Base-by-base conservation (phyloP, 2,797 vertebrate species). In the Numenius phaeopus region DNA sequence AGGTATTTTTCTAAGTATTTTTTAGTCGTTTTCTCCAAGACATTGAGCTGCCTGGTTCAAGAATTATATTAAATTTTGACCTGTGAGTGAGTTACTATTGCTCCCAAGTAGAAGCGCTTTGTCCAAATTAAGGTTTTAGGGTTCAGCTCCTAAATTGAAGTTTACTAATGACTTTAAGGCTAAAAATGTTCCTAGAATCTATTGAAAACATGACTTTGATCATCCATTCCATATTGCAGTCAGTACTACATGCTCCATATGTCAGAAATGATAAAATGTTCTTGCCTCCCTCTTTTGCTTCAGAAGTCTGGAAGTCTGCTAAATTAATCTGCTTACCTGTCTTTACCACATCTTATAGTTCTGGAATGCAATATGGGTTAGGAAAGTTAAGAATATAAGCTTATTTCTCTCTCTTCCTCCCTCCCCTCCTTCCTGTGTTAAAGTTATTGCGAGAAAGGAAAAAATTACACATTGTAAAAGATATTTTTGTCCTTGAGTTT, bases 1-100 rank as follows among this genome's bases (percentile, higher is more conserved):
- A 97, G 97, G 97, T 96, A 96, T 97, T 97, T 97, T 96, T 94
- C 97, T 93, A 95, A 98, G 95, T 96, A 95, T 95, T 86, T 97
- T 97, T 97, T 67, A 87, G 87, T 90, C 77, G 8, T 96, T 98
- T 97, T 96, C 83, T 96, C 89, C 86, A 73, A 97, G 94, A 96
- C 83, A 85, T 30, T 84, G 82, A 75, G 95, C 80, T 91, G 93
- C 90, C 80, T 44, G 23, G 87, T 96, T 92, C 89, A 96, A 95
- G 80, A 94, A 89, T 79, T 89, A 85, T 96, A 94, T 97, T 96
- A 90, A 91, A 94, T 87, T 95, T 89, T 94, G 76, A 87, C 87
- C 69, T 57, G 44, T 76, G 46, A 78, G 76, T 58, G 44, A 79
- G 91, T 40, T 40, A 58, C 77, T 94, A 93, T 77, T 95, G 78